Evolutionary conservation across 1,140 invertebrate genomes (phyloP).

Genomic region (Rhyzopertha dominica): DNA sequence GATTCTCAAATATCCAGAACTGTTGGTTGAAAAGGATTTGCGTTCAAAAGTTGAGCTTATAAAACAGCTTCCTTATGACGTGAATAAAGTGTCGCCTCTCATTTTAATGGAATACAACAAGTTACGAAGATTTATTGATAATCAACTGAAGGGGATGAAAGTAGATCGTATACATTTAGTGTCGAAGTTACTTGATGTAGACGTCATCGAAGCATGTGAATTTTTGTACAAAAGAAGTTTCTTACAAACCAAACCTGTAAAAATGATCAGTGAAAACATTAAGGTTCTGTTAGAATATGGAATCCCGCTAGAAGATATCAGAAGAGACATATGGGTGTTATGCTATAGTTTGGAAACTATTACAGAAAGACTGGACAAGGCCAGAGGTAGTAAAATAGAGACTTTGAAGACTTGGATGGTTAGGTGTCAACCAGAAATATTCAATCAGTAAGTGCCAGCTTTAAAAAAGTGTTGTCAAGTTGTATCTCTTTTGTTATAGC

Average conservation of each 20-base stretch:
- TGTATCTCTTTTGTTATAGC: conserved; percentile 27
- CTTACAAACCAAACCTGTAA: conserved; percentile 18
- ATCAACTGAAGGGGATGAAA: conserved; percentile 11
- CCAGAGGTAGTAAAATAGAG: conserved; percentile 44
- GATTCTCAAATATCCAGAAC: conserved; percentile 28
- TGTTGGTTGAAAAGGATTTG: conserved; percentile 24
- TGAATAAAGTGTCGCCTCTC: conserved; percentile 23
- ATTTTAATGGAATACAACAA: conserved; percentile 11
- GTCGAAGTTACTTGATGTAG: conserved; percentile 22
- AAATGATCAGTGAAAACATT: conserved; percentile 20
- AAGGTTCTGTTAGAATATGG: conserved; percentile 39
- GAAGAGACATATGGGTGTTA: conserved; percentile 51
- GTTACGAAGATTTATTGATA: conserved; percentile 17
- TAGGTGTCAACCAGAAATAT: conserved; percentile 44
- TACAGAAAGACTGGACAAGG: conserved; percentile 41
- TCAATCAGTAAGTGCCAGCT: conserved; percentile 40
- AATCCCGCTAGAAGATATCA: conserved; percentile 45
- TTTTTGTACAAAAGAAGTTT: conserved; percentile 26
- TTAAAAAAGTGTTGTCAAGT: not conserved
- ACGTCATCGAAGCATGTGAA: conserved; percentile 16
- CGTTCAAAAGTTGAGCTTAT: conserved; percentile 24
- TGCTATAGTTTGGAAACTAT: conserved; percentile 45
- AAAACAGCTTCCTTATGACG: conserved; percentile 20
- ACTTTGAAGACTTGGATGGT: conserved; percentile 55
- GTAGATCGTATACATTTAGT: conserved; percentile 22